These are phyloP conservation scores for Conus canariensis DNA, from an alignment of 2,888 invertebrate genomes.

Conservation along the genomic window DNA sequence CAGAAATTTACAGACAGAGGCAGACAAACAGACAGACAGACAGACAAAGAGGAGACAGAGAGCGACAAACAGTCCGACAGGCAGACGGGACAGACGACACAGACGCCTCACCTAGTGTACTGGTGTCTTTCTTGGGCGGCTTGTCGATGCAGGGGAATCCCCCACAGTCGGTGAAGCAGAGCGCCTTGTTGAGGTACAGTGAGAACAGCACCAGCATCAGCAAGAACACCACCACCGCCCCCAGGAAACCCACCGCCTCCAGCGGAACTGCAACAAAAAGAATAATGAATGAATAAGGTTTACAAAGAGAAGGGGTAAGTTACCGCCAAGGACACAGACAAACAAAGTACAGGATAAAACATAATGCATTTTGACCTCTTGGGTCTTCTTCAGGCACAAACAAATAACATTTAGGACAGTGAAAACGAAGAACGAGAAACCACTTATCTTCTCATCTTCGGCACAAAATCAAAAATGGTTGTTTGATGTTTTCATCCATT, in stretches of 20 bases:
- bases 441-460: too few relatives aligned
- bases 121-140: constrained; percentile 68
- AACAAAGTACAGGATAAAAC: too few relatives aligned
- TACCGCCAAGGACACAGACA: too few relatives aligned
- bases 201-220: constrained; percentile 90
- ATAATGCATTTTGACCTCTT: too few relatives aligned
- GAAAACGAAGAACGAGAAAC: too few relatives aligned
- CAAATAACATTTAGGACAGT: too few relatives aligned
- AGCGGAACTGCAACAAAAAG: constrained; percentile 82
- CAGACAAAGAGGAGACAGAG: neutral
- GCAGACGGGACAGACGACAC: too few relatives aligned
- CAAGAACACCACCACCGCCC: constrained; percentile 91
- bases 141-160: constrained; percentile 85
- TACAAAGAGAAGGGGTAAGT: too few relatives aligned
- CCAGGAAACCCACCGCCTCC: constrained; percentile 93
- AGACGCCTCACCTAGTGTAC: constrained; percentile 29
- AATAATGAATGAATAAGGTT: too few relatives aligned
- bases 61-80: neutral
- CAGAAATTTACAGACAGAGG: neutral
- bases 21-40: neutral
- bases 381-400: too few relatives aligned
- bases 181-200: constrained; percentile 90
- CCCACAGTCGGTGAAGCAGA: constrained; percentile 84
- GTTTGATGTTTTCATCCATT: too few relatives aligned
- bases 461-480: too few relatives aligned